A percentile compares a stretch with the other conserved stretches of the same genome.
Conservation (phyloP, 2,888 invertebrate genomes). For the Amiota mariae region DNA sequence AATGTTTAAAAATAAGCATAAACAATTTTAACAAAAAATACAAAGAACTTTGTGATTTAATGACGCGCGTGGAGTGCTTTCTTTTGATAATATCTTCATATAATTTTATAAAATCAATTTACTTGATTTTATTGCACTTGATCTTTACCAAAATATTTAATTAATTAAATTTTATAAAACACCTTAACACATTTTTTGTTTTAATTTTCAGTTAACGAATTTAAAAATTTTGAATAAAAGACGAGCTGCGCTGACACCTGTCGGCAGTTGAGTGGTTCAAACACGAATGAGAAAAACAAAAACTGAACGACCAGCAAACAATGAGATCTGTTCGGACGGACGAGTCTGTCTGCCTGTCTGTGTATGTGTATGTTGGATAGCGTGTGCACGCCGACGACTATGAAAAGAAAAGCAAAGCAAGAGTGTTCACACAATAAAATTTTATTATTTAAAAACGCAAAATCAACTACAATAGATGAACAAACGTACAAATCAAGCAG, state of each 20-base stretch:
- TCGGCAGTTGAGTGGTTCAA: conserved; percentile 22
- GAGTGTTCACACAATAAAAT: not conserved
- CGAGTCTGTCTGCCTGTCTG: no score
- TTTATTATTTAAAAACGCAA: not conserved
- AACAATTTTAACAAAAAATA: no score
- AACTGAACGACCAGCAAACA: not conserved
- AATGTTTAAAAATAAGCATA: not conserved
- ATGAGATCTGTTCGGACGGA: no score
- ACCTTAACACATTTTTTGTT: not conserved
- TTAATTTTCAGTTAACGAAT: not conserved
- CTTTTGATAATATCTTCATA: no score
- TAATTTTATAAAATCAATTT: no score
- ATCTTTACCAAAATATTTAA: no score
- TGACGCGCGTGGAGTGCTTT: no score
- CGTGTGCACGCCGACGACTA: no score
- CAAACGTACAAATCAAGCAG: not conserved
- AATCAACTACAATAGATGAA: conserved; percentile 2
- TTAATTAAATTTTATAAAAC: no score
- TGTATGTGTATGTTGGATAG: no score
- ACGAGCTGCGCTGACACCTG: conserved; percentile 5
- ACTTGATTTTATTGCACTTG: no score
- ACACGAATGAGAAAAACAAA: conserved; percentile 13
- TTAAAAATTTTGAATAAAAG: not conserved
- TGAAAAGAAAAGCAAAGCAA: not conserved
- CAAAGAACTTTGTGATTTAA: no score